Conservation (phyloP, 2,113 vertebrate species). For the Trematocara macrostoma region DNA sequence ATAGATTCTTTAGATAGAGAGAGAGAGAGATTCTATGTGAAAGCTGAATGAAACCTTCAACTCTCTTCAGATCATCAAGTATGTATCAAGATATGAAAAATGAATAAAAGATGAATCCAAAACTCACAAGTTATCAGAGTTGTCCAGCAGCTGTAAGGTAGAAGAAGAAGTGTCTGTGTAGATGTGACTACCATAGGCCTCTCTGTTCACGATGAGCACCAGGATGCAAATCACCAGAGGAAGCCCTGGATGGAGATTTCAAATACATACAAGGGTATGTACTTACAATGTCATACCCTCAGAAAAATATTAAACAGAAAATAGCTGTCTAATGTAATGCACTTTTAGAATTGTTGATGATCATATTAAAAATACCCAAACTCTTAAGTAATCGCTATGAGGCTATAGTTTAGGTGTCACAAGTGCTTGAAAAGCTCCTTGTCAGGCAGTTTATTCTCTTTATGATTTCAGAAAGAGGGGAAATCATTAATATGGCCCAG, state of each 20-base stretch:
- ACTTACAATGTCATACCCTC: neutral
- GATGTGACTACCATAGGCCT: slow-evolving; percentile 71
- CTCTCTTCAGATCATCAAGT: neutral
- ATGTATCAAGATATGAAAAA: neutral
- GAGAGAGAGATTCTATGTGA: neutral
- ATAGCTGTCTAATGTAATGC: neutral
- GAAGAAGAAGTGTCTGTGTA: neutral
- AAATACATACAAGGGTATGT: neutral
- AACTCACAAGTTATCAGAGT: slow-evolving; percentile 77
- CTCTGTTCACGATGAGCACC: slow-evolving; percentile 73
- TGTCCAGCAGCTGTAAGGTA: slow-evolving; percentile 19
- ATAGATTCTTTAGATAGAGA: neutral
- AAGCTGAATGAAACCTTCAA: neutral
- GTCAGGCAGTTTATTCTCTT: neutral
- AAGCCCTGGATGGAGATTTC: slow-evolving; percentile 70
- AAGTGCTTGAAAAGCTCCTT: neutral
- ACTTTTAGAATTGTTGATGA: neutral
- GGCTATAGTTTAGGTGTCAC: neutral
- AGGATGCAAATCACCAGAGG: slow-evolving; percentile 76
- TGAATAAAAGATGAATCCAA: neutral
- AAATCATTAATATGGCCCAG: neutral
- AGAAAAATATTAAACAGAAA: neutral
- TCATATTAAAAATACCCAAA: neutral
- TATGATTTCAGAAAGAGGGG: neutral
- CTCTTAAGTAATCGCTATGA: neutral